Evolutionary conservation across 2,888 invertebrate species (phyloP).

Genomic region (Chrysodeixis includens): DNA sequence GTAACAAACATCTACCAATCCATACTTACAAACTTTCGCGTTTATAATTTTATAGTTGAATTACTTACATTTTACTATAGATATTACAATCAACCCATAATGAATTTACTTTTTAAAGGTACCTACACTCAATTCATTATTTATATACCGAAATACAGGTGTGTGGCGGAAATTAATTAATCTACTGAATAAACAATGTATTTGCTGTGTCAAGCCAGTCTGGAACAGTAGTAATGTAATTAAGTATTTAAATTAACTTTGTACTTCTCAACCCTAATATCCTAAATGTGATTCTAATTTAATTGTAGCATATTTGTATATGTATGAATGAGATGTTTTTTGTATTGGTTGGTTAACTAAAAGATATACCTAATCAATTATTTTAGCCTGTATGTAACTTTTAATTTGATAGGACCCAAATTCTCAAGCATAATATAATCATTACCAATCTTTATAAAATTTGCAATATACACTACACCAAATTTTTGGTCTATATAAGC

Average conservation of each 20-base stretch:
- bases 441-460: not conserved
- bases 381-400: too few species aligned
- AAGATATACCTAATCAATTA: too few species aligned
- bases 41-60: too few species aligned
- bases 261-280: not conserved
- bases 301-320: too few species aligned
- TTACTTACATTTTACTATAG: too few species aligned
- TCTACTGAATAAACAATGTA: not conserved
- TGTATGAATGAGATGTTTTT: too few species aligned
- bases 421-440: not conserved
- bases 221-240: not conserved
- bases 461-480: not conserved
- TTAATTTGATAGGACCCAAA: too few species aligned
- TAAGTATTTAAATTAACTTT: conserved; percentile 1
- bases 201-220: not conserved
- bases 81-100: not conserved
- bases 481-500: not conserved
- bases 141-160: not conserved
- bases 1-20: too few species aligned
- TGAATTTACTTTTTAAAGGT: not conserved
- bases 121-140: not conserved
- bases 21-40: too few species aligned
- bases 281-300: too few species aligned
- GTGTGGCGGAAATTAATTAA: not conserved
- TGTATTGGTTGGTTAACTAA: too few species aligned